Percentiles rank a stretch among this genome's conserved stretches.
These are phyloP conservation scores for Rhagoletis pomonella DNA, from an alignment of 1,140 invertebrate genomes.

Conservation along the genomic window DNA sequence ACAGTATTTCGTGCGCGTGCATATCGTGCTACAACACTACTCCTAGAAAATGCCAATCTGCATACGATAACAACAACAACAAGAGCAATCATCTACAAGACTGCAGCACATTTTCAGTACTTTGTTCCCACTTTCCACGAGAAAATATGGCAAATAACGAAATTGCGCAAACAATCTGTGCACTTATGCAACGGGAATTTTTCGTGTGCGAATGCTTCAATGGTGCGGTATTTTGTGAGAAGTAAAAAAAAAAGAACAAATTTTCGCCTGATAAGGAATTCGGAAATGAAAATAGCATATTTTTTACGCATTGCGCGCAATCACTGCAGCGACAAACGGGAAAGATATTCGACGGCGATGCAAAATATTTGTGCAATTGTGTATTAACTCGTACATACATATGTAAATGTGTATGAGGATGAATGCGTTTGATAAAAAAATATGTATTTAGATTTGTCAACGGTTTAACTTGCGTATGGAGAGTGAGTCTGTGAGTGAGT, in stretches of 20 bases:
- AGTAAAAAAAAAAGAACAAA: not conserved
- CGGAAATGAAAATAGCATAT: constrained; percentile 45
- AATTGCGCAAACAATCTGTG: constrained; percentile 31
- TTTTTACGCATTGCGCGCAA: constrained; percentile 30
- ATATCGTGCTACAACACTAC: too few species aligned
- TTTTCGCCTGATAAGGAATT: constrained; percentile 43
- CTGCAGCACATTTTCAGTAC: not conserved
- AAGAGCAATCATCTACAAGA: not conserved
- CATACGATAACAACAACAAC: not conserved
- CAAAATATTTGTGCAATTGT: not conserved
- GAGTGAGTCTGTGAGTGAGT: too few species aligned
- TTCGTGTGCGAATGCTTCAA: not conserved
- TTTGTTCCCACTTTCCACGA: not conserved
- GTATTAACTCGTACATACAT: not conserved
- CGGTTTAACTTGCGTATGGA: too few species aligned
- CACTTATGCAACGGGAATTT: not conserved
- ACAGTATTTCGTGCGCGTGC: too few species aligned
- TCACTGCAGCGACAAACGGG: not conserved
- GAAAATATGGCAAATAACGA: constrained; percentile 41
- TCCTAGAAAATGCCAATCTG: too few species aligned
- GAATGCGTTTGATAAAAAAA: too few species aligned
- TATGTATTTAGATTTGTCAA: too few species aligned
- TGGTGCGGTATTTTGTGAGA: not conserved
- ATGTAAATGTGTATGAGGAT: too few species aligned
- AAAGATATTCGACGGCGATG: not conserved